phyloP scores from a whole-genome alignment of 2,888 invertebrate species.

The Matsumyia berberina region DNA sequence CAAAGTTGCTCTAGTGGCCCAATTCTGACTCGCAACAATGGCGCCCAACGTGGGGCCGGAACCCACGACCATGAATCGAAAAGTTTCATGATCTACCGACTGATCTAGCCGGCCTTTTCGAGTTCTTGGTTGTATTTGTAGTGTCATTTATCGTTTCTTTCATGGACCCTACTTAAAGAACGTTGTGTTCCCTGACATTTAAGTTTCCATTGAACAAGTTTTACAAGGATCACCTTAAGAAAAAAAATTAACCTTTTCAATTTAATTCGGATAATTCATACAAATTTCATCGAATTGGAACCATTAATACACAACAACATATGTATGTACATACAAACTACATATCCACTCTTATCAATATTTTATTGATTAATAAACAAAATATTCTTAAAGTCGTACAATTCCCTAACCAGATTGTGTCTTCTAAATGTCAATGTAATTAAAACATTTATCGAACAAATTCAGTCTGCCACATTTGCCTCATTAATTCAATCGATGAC shows the following conservation, averaged over 20 bases:
- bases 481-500: not conserved
- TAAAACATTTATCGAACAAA: constrained; percentile 12
- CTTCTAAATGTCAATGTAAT: constrained; percentile 38
- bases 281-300: not conserved
- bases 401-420: not conserved
- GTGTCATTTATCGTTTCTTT: too few relatives aligned
- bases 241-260: constrained; percentile 2
- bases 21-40: too few relatives aligned
- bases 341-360: not conserved
- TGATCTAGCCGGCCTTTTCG: too few relatives aligned
- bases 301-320: not conserved
- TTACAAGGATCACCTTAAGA: too few relatives aligned
- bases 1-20: too few relatives aligned
- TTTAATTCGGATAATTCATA: not conserved
- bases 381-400: not conserved
- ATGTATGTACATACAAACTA: not conserved
- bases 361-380: not conserved
- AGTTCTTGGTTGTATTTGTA: too few relatives aligned
- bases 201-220: too few relatives aligned
- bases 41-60: too few relatives aligned
- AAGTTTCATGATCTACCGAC: too few relatives aligned
- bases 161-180: too few relatives aligned
- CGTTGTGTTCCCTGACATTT: too few relatives aligned
- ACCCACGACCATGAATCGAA: too few relatives aligned
- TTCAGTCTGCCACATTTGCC: not conserved